Evolutionary conservation across 53 echinoderm and acorn worm species (phyloP).

Genomic region (Echinarachnius parma): DNA sequence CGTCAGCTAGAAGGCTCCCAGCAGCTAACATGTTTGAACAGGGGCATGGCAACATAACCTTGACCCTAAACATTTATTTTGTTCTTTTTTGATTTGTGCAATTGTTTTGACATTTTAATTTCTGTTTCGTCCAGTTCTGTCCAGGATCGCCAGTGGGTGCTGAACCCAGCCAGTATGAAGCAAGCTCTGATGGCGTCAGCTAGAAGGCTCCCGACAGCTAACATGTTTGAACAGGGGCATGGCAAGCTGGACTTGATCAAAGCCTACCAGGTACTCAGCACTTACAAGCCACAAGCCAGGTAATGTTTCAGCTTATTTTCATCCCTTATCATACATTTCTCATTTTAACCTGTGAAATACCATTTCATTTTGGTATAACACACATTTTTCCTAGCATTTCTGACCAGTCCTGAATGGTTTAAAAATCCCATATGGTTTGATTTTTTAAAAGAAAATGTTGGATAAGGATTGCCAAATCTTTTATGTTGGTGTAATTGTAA

Average conservation of each 20-base stretch:
- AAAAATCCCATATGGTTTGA: too few species aligned
- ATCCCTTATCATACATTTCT: too few species aligned
- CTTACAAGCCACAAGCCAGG: constrained; percentile 99
- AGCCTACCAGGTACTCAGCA: constrained; percentile 89
- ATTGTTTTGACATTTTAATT: too few species aligned
- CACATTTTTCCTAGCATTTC: too few species aligned
- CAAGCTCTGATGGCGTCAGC: constrained; percentile 99
- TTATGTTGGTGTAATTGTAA: too few species aligned
- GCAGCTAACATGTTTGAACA: constrained; percentile 84
- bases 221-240: constrained; percentile 98
- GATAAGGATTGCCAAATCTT: too few species aligned
- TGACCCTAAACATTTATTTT: too few species aligned
- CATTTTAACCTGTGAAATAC: too few species aligned
- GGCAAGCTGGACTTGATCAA: constrained; percentile 95
- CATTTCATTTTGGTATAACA: too few species aligned
- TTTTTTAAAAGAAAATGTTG: too few species aligned
- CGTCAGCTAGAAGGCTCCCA: constrained; percentile 73
- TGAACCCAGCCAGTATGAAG: constrained; percentile 99
- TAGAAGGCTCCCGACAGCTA: constrained; percentile 68
- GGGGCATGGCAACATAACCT: constrained; percentile 88
- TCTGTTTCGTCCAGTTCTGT: constrained; percentile 82
- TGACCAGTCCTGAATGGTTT: too few species aligned
- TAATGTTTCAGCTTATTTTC: constrained; percentile 29
- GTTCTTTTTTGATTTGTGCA: too few species aligned
- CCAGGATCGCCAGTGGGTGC: constrained; percentile 62